Conservation (phyloP, 64 coral and sea anemone genomes). For the Pachyseris speciosa region DNA sequence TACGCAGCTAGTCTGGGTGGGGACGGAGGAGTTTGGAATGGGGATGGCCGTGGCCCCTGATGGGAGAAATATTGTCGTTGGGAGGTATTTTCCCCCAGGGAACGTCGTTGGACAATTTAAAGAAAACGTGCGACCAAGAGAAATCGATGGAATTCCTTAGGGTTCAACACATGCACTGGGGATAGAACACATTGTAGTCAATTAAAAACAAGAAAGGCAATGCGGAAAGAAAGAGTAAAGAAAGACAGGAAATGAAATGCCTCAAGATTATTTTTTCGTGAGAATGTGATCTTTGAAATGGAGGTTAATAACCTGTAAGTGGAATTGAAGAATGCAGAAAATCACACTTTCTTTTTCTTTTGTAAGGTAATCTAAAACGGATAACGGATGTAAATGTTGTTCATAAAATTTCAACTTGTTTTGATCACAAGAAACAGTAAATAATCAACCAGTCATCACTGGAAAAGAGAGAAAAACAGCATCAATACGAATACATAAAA, state of each 20-base stretch:
- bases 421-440: constrained; percentile 1
- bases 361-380: no score
- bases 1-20: constrained; percentile 82
- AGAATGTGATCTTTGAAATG: background rate
- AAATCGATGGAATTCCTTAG: constrained; percentile 29
- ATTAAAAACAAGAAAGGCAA: background rate
- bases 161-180: background rate
- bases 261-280: no score
- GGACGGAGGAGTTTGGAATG: constrained; percentile 91
- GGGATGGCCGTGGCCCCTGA: constrained; percentile 78
- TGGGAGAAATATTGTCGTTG: constrained; percentile 80
- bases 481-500: no score
- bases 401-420: background rate
- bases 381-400: no score
- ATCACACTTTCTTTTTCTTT: no score
- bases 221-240: background rate
- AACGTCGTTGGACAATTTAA: constrained; percentile 88
- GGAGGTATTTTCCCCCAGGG: constrained; percentile 83
- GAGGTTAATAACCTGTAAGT: background rate
- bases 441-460: no score
- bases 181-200: background rate
- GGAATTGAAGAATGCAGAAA: no score
- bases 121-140: constrained; percentile 78
- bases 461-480: no score
- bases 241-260: no score